These are phyloP conservation scores for Stomatorhinus walkeri DNA, from an alignment of 2,797 vertebrate species.

Conservation along the genomic window DNA sequence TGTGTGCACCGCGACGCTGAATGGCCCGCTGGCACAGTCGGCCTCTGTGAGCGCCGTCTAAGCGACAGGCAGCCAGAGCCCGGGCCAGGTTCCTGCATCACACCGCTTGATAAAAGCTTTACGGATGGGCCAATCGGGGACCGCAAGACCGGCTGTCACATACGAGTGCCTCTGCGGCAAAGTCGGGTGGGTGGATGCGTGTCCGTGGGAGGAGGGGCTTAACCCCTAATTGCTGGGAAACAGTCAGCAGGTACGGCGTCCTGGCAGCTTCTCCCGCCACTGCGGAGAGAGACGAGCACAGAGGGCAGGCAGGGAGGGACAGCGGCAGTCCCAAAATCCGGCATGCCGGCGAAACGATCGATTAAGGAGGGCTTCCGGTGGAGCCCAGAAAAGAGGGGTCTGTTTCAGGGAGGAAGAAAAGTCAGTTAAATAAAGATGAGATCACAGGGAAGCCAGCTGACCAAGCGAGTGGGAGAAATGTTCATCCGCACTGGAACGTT, in stretches of 20 bases:
- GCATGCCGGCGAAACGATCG: neutral
- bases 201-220: neutral
- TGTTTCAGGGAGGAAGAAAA: neutral
- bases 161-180: neutral
- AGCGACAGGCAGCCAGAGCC: neutral
- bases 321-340: neutral
- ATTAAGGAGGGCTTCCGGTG: neutral
- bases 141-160: neutral
- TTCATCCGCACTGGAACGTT: neutral
- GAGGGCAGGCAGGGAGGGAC: neutral
- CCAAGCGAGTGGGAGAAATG: neutral
- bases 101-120: neutral
- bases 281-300: neutral
- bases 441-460: neutral
- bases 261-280: neutral
- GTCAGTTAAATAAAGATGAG: neutral
- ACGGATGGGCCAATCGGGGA: neutral
- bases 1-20: constrained; percentile 23
- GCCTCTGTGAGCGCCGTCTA: neutral
- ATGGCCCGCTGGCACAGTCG: constrained; percentile 27
- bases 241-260: neutral
- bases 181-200: neutral
- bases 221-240: constrained; percentile 15
- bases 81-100: neutral
- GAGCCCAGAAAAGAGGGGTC: neutral